These are phyloP conservation scores for Tetraneura akinire DNA, from an alignment of 1,140 invertebrate species.

Conservation along the genomic window DNA sequence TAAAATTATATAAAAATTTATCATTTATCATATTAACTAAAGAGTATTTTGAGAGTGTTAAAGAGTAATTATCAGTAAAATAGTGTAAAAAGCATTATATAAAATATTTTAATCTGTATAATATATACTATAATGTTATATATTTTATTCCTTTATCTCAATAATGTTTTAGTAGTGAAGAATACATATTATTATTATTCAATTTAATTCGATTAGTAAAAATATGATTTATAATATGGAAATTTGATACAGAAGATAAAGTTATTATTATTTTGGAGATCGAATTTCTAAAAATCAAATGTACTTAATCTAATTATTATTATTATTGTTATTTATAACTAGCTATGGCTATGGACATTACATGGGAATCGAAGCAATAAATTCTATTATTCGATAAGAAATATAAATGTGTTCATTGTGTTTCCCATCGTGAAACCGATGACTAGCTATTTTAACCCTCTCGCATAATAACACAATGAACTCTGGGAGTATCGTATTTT, in stretches of 20 bases:
- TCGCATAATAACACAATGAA: constrained; percentile 29
- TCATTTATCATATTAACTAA: no score
- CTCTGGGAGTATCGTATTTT: constrained; percentile 24
- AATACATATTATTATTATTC: no score
- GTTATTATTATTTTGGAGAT: not conserved
- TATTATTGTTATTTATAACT: not conserved
- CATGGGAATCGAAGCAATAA: constrained; percentile 14
- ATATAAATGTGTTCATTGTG: constrained; percentile 40
- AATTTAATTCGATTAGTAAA: not conserved
- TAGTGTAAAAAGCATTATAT: no score
- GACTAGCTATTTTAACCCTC: constrained; percentile 43
- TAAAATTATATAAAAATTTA: no score
- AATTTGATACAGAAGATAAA: not conserved
- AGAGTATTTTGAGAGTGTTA: no score
- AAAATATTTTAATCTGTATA: no score
- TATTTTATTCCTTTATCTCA: no score
- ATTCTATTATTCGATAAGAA: constrained; percentile 35
- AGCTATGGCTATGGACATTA: not conserved
- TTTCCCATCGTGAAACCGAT: constrained; percentile 7
- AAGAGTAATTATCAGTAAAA: no score
- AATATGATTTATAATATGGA: not conserved
- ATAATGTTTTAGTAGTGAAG: no score
- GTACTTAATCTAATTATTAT: no score
- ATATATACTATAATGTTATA: no score
- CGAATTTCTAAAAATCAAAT: not conserved